Percentiles rank a stretch among this genome's conserved stretches.
Conservation (phyloP, 2,113 vertebrate genomes). For the Merops nubicus region DNA sequence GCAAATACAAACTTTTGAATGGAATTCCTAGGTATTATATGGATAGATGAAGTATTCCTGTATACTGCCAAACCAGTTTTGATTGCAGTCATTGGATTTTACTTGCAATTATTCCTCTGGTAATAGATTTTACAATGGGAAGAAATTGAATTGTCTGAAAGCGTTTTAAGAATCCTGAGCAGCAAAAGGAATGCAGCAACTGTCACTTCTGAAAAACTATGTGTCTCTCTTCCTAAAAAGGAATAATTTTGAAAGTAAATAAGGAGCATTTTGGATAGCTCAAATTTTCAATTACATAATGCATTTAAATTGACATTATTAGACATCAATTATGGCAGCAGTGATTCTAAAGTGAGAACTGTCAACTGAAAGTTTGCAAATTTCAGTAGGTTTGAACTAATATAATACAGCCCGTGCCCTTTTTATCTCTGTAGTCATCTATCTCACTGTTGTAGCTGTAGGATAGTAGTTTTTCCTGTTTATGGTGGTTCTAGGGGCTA, state of each 20-base stretch:
- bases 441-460: background rate
- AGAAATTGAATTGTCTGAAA: slow-evolving; percentile 34
- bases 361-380: background rate
- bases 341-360: background rate
- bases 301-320: background rate
- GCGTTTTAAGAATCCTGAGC: slow-evolving; percentile 14
- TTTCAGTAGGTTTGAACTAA: background rate
- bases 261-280: background rate
- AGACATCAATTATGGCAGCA: background rate
- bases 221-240: background rate
- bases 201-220: slow-evolving; percentile 6
- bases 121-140: slow-evolving; percentile 33
- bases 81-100: background rate
- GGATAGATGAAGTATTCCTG: background rate
- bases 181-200: background rate
- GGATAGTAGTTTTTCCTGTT: background rate
- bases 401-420: background rate
- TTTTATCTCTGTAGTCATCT: background rate
- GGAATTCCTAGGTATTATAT: background rate
- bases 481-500: background rate
- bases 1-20: background rate
- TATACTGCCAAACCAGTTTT: background rate
- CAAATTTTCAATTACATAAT: background rate
- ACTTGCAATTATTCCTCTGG: background rate
- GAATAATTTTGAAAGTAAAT: background rate